Base-by-base conservation (phyloP, 2,888 invertebrate species). In the Tetranychus piercei region DNA sequence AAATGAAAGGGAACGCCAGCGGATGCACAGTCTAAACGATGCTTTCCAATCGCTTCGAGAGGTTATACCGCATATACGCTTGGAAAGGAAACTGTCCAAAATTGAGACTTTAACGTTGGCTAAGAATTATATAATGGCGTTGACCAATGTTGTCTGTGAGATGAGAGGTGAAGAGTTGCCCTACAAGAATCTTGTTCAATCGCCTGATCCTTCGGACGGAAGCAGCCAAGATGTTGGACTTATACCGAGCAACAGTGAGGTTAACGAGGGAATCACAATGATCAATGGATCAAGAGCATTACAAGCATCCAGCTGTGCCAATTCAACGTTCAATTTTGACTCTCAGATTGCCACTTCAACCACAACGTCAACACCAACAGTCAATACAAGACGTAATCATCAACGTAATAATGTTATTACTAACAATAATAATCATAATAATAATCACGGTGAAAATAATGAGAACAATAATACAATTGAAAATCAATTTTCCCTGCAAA, bases 21-120 rank as follows among this genome's bases (percentile, higher is more conserved):
- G 93, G 80, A 93, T 93, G 93, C 93, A 93, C 82, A 90, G 90
- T 74, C 86, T 93, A 75, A 93, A 93, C 82, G 90, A 92, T 81
- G 93, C 93, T 20, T 93, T 93, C 83, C 90, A 91, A 87, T 91
- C 89, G 81, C 84, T 92, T 73, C 86, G 91, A 45, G 88, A 90
- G 81, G 92, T 92, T 3, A 91, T 92, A 79, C 92, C 92, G 0
- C 92, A 92, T 80, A 88, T 92, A 65, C 89, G 89, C 82, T 88
- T 90, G 84, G 90, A 90, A 79, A 85, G 91, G 76, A 89, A 90
- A 80, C 84, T 92, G 76, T 91, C 91, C 8, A 92, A 92, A 84
- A 90, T 92, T 79, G 92, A 92, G 83, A 92, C 92, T 0, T 83
- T 92, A 77, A 91, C 91, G 11, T 84, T 92, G 81, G 92, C 92